Base-by-base conservation (phyloP, 2,888 invertebrate genomes). In the Hesperia comma region DNA sequence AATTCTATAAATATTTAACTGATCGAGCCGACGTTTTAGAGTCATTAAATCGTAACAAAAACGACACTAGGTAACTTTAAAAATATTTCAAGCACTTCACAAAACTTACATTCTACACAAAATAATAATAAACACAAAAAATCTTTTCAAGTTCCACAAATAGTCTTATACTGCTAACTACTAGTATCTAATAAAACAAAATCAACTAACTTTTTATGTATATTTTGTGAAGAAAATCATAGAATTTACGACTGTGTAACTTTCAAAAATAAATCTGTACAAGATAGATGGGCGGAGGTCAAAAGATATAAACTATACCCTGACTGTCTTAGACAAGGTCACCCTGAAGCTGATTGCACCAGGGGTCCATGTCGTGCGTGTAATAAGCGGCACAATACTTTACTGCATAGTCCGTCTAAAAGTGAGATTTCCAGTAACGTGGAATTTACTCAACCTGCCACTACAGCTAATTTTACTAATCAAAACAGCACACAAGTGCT, bases 21-120 rank as follows among this genome's bases (percentile, higher is more conserved):
- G 46, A 46, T 46, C 46, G 46, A 15, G 46, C 46, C 8, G 46
- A 46, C 46, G 46, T 46, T 17, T 46, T 46, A 46, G 46, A 46
- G 17, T 46, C 46, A 17, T 17, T 46, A 46, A 46, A 46, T 46
- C 46, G 46, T 46, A 46, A 46, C 46, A 46, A 46, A 46, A 46
- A 7, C 17, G 46, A 46, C 5, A 46, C 17, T 46, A 46, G 12
- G n/a, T n/a, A n/a, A n/a, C n/a, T n/a, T n/a, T n/a, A n/a, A n/a
- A n/a, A n/a, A n/a, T n/a, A n/a, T n/a, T n/a, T n/a, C n/a, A n/a
- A n/a, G n/a, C n/a, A n/a, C n/a, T 3, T 46, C 46, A 12, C 15
- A 17, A 46, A 46, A 46, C 17, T 46, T 17, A 46, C 46, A 46
- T 2, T 7, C 46, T 15, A 46, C 46, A 17, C 46, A 46, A 46